These are phyloP conservation scores for Nymphalis io DNA, from an alignment of 1,140 invertebrate genomes.

Conservation along the genomic window DNA sequence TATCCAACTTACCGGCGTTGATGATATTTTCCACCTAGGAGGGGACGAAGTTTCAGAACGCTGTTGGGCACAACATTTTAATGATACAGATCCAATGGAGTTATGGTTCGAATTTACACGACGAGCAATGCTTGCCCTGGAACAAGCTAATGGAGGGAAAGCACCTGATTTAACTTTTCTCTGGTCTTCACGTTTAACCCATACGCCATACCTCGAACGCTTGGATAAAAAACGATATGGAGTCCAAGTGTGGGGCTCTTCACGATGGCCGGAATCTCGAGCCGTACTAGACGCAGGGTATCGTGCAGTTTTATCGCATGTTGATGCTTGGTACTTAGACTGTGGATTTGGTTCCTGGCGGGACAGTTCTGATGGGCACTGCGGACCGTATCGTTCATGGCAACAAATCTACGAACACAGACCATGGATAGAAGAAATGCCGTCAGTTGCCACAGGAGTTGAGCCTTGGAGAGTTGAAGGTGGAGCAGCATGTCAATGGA, in stretches of 20 bases:
- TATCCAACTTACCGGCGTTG: slow-evolving; percentile 83
- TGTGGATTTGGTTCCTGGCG: slow-evolving; percentile 92
- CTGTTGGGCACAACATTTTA: slow-evolving; percentile 88
- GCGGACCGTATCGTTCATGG: slow-evolving; percentile 91
- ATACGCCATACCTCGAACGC: slow-evolving; percentile 85
- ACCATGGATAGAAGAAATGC: slow-evolving; percentile 83
- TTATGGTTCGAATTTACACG: slow-evolving; percentile 89
- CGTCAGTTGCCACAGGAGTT: slow-evolving; percentile 83
- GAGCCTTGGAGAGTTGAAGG: slow-evolving; percentile 88
- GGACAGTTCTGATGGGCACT: slow-evolving; percentile 85
- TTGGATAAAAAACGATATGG: slow-evolving; percentile 80
- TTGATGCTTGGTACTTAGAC: slow-evolving; percentile 92
- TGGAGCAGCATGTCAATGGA: slow-evolving; percentile 88
- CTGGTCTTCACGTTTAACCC: slow-evolving; percentile 90
- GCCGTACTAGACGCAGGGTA: slow-evolving; percentile 88
- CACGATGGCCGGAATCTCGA: slow-evolving; percentile 87
- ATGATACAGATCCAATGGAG: slow-evolving; percentile 87
- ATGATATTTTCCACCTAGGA: slow-evolving; percentile 89
- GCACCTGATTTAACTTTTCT: slow-evolving; percentile 84
- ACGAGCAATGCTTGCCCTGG: slow-evolving; percentile 83
- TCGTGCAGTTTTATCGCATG: slow-evolving; percentile 89
- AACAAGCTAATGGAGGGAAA: slow-evolving; percentile 84
- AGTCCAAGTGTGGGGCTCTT: slow-evolving; percentile 89
- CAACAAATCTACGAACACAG: slow-evolving; percentile 91
- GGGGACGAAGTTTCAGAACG: slow-evolving; percentile 88